phyloP scores from a whole-genome alignment of 2,113 vertebrate genomes.

The Cryptoleucopteryx plumbea region DNA sequence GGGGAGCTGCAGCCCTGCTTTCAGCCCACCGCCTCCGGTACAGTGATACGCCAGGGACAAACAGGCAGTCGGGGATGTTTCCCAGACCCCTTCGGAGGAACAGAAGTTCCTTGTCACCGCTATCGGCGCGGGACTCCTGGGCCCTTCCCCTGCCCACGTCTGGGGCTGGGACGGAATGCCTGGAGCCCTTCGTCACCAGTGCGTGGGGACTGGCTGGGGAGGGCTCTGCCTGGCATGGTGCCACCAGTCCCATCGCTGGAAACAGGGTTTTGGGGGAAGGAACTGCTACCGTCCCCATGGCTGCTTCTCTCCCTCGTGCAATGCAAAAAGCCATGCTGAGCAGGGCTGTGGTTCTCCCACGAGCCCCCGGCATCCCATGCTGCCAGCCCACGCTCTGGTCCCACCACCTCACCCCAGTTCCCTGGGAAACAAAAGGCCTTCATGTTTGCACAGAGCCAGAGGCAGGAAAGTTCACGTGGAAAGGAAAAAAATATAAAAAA shows the following conservation, averaged over 20 bases:
- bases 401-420: neutral
- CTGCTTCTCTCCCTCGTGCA: neutral
- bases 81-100: neutral
- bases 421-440: neutral
- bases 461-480: neutral
- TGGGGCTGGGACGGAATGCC: neutral
- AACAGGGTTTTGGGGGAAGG: neutral
- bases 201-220: neutral
- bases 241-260: neutral
- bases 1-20: neutral
- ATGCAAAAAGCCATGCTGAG: neutral
- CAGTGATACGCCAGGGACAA: accelerated
- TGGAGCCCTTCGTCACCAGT: neutral
- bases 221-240: neutral
- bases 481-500: neutral
- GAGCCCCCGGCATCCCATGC: neutral
- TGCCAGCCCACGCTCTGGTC: neutral
- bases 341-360: neutral
- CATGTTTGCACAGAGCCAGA: neutral
- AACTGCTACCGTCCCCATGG: neutral
- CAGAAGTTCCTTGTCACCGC: neutral
- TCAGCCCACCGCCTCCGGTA: accelerated
- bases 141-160: neutral
- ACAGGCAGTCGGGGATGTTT: neutral
- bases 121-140: neutral